Conservation (phyloP, 2,797 vertebrate genomes). For the Tragopan temminckii region DNA sequence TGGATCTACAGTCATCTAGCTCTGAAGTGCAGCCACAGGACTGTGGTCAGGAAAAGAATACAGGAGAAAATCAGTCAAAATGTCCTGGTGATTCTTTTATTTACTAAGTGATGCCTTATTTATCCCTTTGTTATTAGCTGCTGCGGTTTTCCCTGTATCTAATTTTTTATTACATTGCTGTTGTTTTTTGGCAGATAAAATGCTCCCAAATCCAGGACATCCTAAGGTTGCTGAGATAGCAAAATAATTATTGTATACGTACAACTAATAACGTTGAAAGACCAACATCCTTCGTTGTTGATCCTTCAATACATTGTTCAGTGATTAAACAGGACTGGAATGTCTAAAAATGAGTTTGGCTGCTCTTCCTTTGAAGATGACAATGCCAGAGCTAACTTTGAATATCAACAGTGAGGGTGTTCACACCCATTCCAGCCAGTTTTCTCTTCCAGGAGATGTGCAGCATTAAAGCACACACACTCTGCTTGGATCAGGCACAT, state of each 20-base stretch:
- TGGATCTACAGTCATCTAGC: neutral
- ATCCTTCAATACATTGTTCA: too few relatives aligned
- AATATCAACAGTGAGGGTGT: neutral
- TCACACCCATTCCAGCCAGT: neutral
- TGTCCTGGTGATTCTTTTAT: neutral
- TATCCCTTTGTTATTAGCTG: neutral
- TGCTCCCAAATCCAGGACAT: neutral
- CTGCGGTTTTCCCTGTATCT: neutral
- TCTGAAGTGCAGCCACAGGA: neutral
- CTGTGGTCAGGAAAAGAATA: neutral
- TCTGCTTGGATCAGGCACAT: neutral
- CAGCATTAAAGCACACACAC: neutral
- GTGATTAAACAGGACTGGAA: neutral
- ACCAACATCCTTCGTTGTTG: neutral
- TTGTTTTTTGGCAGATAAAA: neutral
- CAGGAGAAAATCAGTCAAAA: neutral
- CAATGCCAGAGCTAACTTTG: neutral
- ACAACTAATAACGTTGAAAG: neutral
- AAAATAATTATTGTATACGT: neutral
- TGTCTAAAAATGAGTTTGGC: neutral
- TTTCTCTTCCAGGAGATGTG: neutral
- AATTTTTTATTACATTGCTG: neutral
- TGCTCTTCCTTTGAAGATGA: neutral
- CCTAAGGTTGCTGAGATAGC: neutral
- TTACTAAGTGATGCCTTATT: neutral